phyloP scores from a whole-genome alignment of 2,797 vertebrate genomes.

The Phrynocephalus forsythii region DNA sequence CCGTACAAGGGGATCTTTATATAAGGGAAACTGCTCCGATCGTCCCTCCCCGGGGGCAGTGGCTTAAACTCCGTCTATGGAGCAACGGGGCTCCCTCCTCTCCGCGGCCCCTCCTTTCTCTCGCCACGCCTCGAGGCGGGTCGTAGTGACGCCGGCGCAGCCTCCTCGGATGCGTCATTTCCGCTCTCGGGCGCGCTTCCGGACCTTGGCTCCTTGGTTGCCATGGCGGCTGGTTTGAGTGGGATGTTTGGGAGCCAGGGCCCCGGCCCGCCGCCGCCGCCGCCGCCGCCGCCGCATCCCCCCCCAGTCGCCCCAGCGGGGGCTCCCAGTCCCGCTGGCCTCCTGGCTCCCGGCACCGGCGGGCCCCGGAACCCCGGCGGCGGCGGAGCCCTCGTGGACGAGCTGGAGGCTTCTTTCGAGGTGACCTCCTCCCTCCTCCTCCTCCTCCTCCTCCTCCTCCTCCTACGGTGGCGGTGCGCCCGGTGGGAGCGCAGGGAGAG shows the following conservation, averaged over 20 bases:
- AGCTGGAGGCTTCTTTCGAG: constrained; percentile 95
- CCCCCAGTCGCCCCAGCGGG: constrained; percentile 76
- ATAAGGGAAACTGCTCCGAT: too few species aligned
- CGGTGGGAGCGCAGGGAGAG: too few species aligned
- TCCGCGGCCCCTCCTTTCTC: too few species aligned
- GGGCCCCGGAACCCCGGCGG: constrained; percentile 73
- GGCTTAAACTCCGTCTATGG: too few species aligned
- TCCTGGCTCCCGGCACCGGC: constrained; percentile 81
- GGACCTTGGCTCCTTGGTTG: rapidly evolving
- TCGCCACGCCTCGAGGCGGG: too few species aligned
- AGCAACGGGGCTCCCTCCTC: too few species aligned
- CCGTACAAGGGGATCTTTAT: too few species aligned
- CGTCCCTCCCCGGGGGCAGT: too few species aligned
- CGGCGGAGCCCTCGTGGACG: constrained; percentile 89
- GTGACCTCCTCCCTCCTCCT: constrained; percentile 66
- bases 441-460: too few species aligned
- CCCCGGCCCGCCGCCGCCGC: constrained; percentile 39
- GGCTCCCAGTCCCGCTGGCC: constrained; percentile 81
- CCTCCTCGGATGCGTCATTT: background rate
- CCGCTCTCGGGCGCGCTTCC: constrained; percentile 15
- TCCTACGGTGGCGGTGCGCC: too few species aligned
- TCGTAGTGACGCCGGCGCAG: background rate
- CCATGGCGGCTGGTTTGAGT: constrained; percentile 87
- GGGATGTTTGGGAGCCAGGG: constrained; percentile 88
- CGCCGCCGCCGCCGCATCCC: constrained; percentile 71